Evolutionary conservation across 2,888 invertebrate species (phyloP), one percentile per base, ranked within the genome.

Genomic region (Dimorphilus gyrociliatus): DNA sequence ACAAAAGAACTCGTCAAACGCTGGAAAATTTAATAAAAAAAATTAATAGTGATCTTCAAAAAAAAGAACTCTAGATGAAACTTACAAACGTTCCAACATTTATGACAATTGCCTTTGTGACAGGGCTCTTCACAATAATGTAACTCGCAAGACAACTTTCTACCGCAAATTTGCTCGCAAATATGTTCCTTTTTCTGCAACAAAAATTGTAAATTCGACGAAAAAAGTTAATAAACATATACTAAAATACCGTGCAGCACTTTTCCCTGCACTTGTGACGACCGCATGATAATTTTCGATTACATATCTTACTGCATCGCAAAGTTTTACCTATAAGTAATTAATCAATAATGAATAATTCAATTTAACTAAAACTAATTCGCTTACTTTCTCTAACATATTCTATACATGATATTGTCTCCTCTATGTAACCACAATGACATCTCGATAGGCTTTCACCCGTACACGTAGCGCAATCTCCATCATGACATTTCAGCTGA

Each of bases 41-140:
- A 13, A n/a, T n/a, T n/a, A n/a, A 13, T 13, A 34, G 15, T 15
- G 15, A 8, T 7, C 6, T 19, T 14, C 10, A 5, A 17, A 34
- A 14, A 10, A 10, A 17, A 33, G 32, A 10, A 34, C 6, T 6
- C 6, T 7, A 17, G 14, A 29, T 8, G 13, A n/a, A 15, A 69
- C 73, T 67, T 55, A 73, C 79, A 75, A 47, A 78, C 74, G 46
- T 75, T 69, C 44, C 75, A 72, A 59, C 85, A 86, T 2, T 77
- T 74, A 24, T 50, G 54, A 42, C 66, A 66, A 43, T 58, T 57
- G 7, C 85, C 85, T 31, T 75, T 74, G 64, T 94, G 94, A 60
- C 92, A 94, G 30, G 76, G 73, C 50, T 77, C 74, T 45, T 80
- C 62, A 64, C 92, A 92, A 47, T 76, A 75, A 60, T 94, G 92